Conservation (phyloP, 2,797 vertebrate species). For the Sciurus carolinensis region DNA sequence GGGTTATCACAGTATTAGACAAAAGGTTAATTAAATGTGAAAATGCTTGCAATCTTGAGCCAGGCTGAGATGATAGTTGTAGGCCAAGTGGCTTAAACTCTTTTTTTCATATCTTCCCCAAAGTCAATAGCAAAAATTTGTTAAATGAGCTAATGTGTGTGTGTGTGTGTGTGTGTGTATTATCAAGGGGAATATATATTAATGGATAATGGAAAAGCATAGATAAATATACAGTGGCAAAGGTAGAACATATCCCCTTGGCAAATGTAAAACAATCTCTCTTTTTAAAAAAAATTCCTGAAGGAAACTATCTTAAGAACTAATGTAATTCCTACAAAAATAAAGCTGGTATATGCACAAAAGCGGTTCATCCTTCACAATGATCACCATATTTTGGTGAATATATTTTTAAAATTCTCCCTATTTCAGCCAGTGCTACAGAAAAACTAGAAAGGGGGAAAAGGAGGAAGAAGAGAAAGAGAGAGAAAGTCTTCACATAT, state of each 20-base stretch:
- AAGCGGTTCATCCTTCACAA: neutral
- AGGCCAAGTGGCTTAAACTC: neutral
- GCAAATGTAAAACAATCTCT: slow-evolving; percentile 20
- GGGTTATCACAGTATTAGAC: slow-evolving; percentile 3
- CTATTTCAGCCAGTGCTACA: neutral
- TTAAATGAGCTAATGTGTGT: neutral
- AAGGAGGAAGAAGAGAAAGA: too few relatives aligned
- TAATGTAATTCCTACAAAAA: slow-evolving; percentile 28
- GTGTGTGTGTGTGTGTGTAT: neutral
- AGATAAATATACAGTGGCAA: too few relatives aligned
- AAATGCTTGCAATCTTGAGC: neutral
- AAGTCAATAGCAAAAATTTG: slow-evolving; percentile 1
- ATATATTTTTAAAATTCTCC: slow-evolving; percentile 22
- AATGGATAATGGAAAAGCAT: neutral
- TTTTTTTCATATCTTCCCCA: neutral
- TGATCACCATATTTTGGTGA: slow-evolving; percentile 19
- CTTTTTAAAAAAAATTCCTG: neutral
- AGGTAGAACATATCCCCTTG: neutral
- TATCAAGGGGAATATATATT: too few relatives aligned
- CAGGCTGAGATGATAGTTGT: neutral
- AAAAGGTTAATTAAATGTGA: slow-evolving; percentile 46
- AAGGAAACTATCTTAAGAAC: slow-evolving; percentile 50
- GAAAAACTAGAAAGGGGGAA: neutral
- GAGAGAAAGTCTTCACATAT: neutral
- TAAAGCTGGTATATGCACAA: neutral